A percentile compares a stretch with the other conserved stretches of the same genome.
Evolutionary conservation across 2,797 vertebrate genomes (phyloP).

Genomic region (Loris lydekkerianus): DNA sequence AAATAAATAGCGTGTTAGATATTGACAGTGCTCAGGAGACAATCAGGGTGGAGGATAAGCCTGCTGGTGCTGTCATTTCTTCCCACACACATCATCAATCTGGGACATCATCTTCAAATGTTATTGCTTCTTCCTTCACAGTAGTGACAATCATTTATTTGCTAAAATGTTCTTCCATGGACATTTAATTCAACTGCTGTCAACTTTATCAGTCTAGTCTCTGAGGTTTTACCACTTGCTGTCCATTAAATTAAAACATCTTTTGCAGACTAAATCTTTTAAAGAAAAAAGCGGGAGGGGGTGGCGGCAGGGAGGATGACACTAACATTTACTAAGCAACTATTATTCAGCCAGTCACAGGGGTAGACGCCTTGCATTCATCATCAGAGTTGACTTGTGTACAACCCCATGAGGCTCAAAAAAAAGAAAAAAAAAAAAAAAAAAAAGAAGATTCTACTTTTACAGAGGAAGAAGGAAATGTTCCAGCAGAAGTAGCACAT

Average conservation of each 20-base stretch:
- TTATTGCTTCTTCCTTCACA: neutral
- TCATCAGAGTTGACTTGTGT: neutral
- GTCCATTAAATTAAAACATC: neutral
- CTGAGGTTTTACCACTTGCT: neutral
- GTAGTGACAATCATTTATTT: neutral
- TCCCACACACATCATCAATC: neutral
- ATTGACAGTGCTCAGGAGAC: neutral
- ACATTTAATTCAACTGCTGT: neutral
- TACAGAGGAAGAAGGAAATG: constrained; percentile 14
- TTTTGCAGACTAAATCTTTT: constrained; percentile 29
- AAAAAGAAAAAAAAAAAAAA: neutral
- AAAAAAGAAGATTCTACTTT: neutral
- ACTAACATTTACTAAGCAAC: neutral
- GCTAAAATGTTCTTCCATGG: neutral
- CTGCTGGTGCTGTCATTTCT: neutral
- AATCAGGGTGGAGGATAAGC: neutral
- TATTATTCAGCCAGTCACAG: neutral
- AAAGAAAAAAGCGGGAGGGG: neutral
- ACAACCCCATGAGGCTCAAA: neutral
- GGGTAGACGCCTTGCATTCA: neutral
- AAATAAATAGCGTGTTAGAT: neutral
- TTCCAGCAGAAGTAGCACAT: neutral
- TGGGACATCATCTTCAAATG: neutral
- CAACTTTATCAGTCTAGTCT: neutral
- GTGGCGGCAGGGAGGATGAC: neutral